Conservation (phyloP, 2,113 vertebrate genomes). For the Hippocampus abdominalis region DNA sequence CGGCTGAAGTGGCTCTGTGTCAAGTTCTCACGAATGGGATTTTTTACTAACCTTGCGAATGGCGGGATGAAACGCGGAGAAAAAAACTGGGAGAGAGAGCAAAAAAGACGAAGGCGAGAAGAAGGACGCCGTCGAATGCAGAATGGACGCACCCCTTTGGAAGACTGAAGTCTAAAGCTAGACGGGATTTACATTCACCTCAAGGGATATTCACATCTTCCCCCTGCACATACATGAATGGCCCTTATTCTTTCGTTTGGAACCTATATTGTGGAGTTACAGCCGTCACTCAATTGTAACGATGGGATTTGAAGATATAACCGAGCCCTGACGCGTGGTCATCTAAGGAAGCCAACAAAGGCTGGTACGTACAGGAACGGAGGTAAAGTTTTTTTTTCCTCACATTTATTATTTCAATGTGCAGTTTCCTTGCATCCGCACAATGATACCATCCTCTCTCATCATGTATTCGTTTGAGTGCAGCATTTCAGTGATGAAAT, state of each 20-base stretch:
- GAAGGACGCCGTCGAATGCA: constrained; percentile 58
- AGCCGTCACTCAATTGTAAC: constrained; percentile 10
- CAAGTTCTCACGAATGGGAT: constrained; percentile 44
- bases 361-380: background rate
- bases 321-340: constrained; percentile 39
- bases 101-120: constrained; percentile 37
- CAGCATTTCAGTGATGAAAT: background rate
- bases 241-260: constrained; percentile 23
- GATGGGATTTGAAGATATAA: constrained; percentile 52
- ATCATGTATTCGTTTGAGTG: constrained; percentile 1
- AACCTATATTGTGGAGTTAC: constrained; percentile 56
- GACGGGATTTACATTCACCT: constrained; percentile 48
- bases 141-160: constrained; percentile 64
- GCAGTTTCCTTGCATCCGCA: background rate
- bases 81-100: constrained; percentile 39
- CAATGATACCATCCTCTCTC: background rate
- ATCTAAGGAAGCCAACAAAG: background rate
- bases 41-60: constrained; percentile 36
- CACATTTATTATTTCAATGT: background rate
- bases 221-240: constrained; percentile 1
- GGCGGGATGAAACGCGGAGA: constrained; percentile 59
- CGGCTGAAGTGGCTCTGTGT: background rate
- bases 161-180: constrained; percentile 48
- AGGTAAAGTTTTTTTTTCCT: constrained; percentile 53
- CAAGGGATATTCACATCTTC: constrained; percentile 36